A percentile compares a stretch with the other conserved stretches of the same genome.
These are phyloP conservation scores for Dysidea cf. avara DNA, from an alignment of 37 sponge, comb jelly and placozoan species.

Conservation along the genomic window DNA sequence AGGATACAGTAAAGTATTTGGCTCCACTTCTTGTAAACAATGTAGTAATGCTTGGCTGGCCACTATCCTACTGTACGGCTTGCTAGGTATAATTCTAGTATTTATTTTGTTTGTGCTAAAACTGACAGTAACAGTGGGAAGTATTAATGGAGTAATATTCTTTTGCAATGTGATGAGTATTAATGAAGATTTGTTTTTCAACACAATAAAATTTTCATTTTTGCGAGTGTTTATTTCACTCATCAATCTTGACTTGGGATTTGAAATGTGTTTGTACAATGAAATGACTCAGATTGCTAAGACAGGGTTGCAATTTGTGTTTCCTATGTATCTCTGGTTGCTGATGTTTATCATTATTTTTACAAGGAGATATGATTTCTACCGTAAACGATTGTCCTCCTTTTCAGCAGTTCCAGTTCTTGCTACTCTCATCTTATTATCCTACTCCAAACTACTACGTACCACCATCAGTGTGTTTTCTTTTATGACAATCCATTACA, in stretches of 20 bases:
- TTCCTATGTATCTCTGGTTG: conserved; percentile 2
- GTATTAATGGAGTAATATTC: conserved; percentile 10
- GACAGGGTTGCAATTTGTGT: conserved; percentile 11
- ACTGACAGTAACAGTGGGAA: conserved; percentile 8
- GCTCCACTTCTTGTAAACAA: not conserved
- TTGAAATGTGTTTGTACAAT: conserved; percentile 7
- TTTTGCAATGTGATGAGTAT: not conserved
- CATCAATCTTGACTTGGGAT: conserved; percentile 17
- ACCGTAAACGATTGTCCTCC: not conserved
- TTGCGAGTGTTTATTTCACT: not conserved
- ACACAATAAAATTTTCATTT: not conserved
- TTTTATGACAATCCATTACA: not conserved
- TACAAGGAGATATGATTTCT: not conserved
- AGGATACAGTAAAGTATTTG: conserved; percentile 5
- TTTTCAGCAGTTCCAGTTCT: conserved; percentile 1
- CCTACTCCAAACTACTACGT: conserved; percentile 3
- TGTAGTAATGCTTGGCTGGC: conserved; percentile 1
- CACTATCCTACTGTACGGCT: not conserved
- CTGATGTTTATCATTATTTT: not conserved
- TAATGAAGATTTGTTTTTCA: not conserved
- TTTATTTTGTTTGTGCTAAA: not conserved
- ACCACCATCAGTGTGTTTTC: not conserved
- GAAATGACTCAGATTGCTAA: conserved; percentile 1
- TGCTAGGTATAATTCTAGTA: not conserved
- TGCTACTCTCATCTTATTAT: conserved; percentile 4